phyloP scores from a whole-genome alignment of 2,113 vertebrate species.

The Glareola pratincola region DNA sequence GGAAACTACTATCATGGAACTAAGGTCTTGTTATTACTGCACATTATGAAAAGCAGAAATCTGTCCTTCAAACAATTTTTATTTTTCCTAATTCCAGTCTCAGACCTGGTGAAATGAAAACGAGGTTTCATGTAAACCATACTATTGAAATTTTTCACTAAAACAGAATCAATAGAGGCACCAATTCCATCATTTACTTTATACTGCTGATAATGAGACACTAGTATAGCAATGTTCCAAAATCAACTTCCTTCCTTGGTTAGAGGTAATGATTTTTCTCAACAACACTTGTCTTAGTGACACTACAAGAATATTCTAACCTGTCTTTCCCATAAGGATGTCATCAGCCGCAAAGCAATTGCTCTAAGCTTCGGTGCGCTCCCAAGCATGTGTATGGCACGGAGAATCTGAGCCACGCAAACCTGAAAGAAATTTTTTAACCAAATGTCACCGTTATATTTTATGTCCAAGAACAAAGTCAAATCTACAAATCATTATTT shows the following conservation, averaged over 20 bases:
- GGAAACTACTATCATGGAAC: neutral
- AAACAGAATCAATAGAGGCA: neutral
- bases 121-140: neutral
- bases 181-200: neutral
- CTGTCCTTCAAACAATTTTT: neutral
- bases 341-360: slow-evolving; percentile 84
- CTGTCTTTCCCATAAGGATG: slow-evolving; percentile 93
- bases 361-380: slow-evolving; percentile 81
- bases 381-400: slow-evolving; percentile 82
- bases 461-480: neutral
- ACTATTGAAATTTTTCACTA: neutral
- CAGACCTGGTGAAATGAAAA: neutral
- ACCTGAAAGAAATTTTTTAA: slow-evolving; percentile 75
- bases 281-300: neutral
- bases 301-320: slow-evolving; percentile 61
- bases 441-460: neutral
- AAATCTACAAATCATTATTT: neutral
- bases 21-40: neutral
- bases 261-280: neutral
- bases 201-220: neutral
- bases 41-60: neutral
- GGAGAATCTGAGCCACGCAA: slow-evolving; percentile 87
- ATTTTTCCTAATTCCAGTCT: neutral
- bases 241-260: neutral
- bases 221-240: neutral